A percentile compares a stretch with the other conserved stretches of the same genome.
These are phyloP conservation scores for Corythaeola cristata DNA, from an alignment of 2,113 vertebrate species.

Conservation along the genomic window DNA sequence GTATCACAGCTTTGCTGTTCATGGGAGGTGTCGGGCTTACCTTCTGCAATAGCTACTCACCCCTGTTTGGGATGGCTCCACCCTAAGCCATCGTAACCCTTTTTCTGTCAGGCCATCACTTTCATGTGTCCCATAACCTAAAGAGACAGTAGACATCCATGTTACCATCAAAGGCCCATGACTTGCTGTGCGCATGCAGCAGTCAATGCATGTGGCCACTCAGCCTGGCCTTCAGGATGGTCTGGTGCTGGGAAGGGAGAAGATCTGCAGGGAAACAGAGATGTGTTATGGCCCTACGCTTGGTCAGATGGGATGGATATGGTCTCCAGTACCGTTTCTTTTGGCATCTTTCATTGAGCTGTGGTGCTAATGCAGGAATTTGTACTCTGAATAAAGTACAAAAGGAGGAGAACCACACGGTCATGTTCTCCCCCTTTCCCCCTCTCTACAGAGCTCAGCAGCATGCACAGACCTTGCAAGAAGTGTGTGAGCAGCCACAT, in stretches of 20 bases:
- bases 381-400: background rate
- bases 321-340: background rate
- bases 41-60: background rate
- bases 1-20: background rate
- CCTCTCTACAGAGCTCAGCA: background rate
- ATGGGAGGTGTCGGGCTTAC: background rate
- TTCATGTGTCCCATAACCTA: background rate
- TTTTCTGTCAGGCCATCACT: background rate
- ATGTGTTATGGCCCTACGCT: background rate
- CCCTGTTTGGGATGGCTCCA: background rate
- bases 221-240: fast-evolving
- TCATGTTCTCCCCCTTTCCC: background rate
- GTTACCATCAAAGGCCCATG: background rate
- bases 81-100: background rate
- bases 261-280: background rate
- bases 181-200: background rate
- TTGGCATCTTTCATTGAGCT: background rate
- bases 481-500: background rate
- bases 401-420: background rate
- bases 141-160: background rate
- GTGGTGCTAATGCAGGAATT: background rate
- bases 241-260: background rate
- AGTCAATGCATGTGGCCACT: fast-evolving
- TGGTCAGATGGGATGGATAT: background rate
- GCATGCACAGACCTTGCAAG: background rate